Conservation (phyloP, 2,797 vertebrate species). For the Bradypus variegatus region DNA sequence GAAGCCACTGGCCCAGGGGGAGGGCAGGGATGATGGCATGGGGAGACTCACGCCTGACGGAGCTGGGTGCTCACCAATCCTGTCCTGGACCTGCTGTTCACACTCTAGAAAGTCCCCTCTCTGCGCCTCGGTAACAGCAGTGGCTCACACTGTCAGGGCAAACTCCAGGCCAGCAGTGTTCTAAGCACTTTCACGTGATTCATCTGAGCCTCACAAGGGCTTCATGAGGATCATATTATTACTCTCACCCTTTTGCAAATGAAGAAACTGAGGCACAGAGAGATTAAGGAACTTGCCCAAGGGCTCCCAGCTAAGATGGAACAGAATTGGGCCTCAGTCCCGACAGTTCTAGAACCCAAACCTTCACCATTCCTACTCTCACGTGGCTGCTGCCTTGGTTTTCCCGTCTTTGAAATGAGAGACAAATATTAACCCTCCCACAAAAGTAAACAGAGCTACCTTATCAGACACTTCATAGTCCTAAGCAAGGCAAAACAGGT, state of each 20-base stretch:
- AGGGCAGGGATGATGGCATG: too few relatives aligned
- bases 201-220: neutral
- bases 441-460: neutral
- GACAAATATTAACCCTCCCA: neutral
- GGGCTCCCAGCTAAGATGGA: neutral
- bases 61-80: neutral
- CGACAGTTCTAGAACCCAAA: neutral
- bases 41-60: neutral
- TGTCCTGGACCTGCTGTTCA: neutral
- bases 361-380: neutral
- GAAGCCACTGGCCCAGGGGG: too few relatives aligned
- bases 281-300: neutral
- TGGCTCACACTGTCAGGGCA: neutral
- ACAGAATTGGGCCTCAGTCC: neutral
- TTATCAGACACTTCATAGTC: neutral
- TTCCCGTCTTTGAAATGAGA: neutral
- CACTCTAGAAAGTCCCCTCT: neutral
- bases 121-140: neutral
- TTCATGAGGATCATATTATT: neutral
- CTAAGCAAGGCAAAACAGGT: neutral
- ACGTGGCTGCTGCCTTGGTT: rapidly evolving
- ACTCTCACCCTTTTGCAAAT: neutral
- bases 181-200: neutral
- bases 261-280: neutral
- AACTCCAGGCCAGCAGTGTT: neutral